Evolutionary conservation across 2,797 vertebrate genomes (phyloP), one percentile per base, ranked within the genome.

Genomic region (Microctenopoma lineatum): DNA sequence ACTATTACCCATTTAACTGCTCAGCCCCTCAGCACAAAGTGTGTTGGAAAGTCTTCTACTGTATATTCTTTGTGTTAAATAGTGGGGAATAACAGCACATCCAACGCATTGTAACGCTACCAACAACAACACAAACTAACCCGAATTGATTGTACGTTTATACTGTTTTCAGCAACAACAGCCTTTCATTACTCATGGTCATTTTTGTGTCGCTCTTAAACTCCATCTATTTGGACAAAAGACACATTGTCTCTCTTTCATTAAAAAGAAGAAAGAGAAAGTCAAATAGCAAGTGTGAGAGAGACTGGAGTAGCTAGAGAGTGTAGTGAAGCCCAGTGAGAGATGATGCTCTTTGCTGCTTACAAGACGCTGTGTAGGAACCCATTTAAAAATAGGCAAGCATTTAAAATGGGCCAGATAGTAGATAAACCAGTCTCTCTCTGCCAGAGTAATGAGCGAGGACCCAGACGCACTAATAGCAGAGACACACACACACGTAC

Each of bases 371-470:
- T 47, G 74, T 86, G 77, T 76, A 80, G 85, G 68, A 91, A 75
- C 67, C 66, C 64, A 85, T 91, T 92, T 92, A 90, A 92, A 93
- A 92, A 93, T 91, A 90, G 84, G 81, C 87, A 73, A 74, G 84
- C 59, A 86, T 90, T 91, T 90, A 89, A 91, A 89, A 91, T 84
- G 81, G 89, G 82, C 84, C 87, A 92, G 89, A 92, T 92, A 87
- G 84, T 70, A 90, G 90, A 93, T 92, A 90, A 92, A 88, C 77
- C 74, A 79, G 73, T 67, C 63, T 61, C 80, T 77, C 83, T 87
- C 80, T 81, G 78, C 79, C 78, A 70, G 79, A 83, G 79, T 92
- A 93, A 92, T 92, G 89, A 93, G 92, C 89, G 79, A 68, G 69
- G 66, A 80, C 63, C 73, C 76, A 64, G 63, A 86, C 34, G 44